Evolutionary conservation across 2,113 vertebrate species (phyloP), one percentile per base, ranked within the genome.

Genomic region (Dipodomys stephensi): DNA sequence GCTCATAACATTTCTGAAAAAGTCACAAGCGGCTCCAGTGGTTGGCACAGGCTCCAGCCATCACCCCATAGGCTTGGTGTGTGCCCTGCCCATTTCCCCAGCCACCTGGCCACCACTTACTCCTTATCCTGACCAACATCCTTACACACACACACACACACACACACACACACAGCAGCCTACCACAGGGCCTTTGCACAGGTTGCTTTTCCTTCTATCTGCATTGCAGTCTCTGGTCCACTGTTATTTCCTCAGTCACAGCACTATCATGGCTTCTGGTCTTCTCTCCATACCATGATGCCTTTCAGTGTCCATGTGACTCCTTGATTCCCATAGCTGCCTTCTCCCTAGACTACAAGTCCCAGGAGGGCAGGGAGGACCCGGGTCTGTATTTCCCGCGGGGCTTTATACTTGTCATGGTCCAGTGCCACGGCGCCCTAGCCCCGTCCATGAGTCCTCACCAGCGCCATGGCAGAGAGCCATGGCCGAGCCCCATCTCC

Each of bases 21-120:
- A 8, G 81, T 80, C 72, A 69, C 28, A 28, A 0, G 0, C 1
- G 2, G 87, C 13, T 57, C 28, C 13, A 2, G 85, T 53, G 28
- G 23, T 49, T 20, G 0, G 28, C 9, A 10, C 0, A 1, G 28
- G 53, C 1, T 1, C 25, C 12, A 7, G 11, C 68, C 39, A 15
- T 1, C 2, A 1, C 72, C 73, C 32, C 28, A 0, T 6, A 53
- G 49, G 16, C 22, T 28, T 30, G 13, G 46, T 1, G 32, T 30
- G 23, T 1, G 35, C 44, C 67, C 74, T 27, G 35, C 4, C 19
- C 64, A 7, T 15, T 20, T 1, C 18, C 39, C 39, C 23, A 6
- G 60, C 4, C 46, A 44, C n/a, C 39, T 7, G 28, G 88, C 32
- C 18, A 57, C 71, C 81, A 4, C 12, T 0, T 2, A 11, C 13